Base-by-base conservation (phyloP, 2,888 invertebrate genomes). In the Ormyrus pomaceus region DNA sequence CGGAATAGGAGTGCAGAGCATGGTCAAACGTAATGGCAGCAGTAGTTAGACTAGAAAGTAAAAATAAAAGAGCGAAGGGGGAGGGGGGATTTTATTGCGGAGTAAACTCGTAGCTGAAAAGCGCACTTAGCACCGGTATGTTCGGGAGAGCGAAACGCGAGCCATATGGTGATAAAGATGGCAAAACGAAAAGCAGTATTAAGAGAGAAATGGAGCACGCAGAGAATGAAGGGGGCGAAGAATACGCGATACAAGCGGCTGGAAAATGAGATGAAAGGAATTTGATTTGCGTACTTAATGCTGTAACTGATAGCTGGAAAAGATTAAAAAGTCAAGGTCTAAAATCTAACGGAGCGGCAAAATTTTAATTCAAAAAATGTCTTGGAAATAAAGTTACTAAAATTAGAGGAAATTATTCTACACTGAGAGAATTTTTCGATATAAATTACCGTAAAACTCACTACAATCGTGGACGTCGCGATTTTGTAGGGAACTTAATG, bases 61-160 rank as follows among this genome's bases (percentile, higher is more conserved):
- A 81, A 58, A 64, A 45, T 68, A 70, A 77, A 79, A 80, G 69
- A 69, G 19, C 6, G 59, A 53, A n/a, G 55, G 62, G 65, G 65
- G 68, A 4, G 34, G 55, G 62, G 65, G 65, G 68, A 74, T 65
- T 68, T 71, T 71, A 71, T 71, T 71, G 70, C 53, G 68, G 61
- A 51, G 51, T 56, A 7, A 64, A 73, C 72, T 62, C 55, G 48
- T 55, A 64, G 66, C 13, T 51, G 77, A 78, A 77, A 79, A 77
- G 81, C 75, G 79, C 72, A 82, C 77, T 77, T 77, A 77, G 70
- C 70, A 55, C 56, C 13, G 55, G 69, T 72, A 62, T 46, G 61
- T 66, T 59, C 56, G 51, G 34, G 65, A 11, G 53, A 75, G 64
- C 61, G 68, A 56, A 76, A 64, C 55, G 55, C 55, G 55, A 66